These are phyloP conservation scores for Drosophila eohydei DNA, from an alignment of 2,888 invertebrate species.

Conservation along the genomic window DNA sequence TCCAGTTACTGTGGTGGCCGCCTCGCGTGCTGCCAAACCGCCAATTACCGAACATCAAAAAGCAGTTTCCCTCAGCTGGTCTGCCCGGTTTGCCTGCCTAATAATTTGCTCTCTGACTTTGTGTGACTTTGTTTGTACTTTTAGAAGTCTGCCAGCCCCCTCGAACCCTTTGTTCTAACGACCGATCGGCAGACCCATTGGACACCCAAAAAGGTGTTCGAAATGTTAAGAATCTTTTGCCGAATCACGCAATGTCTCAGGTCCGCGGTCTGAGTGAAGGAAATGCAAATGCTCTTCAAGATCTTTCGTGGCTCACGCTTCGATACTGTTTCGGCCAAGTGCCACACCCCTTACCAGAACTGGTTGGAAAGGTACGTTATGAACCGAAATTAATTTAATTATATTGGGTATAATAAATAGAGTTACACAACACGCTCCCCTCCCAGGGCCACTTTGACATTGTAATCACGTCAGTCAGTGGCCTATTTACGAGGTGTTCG, in stretches of 20 bases:
- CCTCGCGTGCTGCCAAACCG: slow-evolving; percentile 80
- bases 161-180: slow-evolving; percentile 21
- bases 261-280: slow-evolving; percentile 32
- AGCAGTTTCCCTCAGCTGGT: slow-evolving; percentile 71
- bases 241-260: slow-evolving; percentile 67
- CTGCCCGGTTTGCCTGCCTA: slow-evolving; percentile 57
- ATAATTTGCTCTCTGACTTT: slow-evolving; percentile 70
- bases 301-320: slow-evolving; percentile 69
- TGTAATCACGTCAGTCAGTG: slow-evolving; percentile 72
- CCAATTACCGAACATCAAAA: slow-evolving; percentile 80
- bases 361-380: slow-evolving; percentile 21
- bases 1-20: slow-evolving; percentile 48
- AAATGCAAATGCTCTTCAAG: slow-evolving; percentile 63
- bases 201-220: slow-evolving; percentile 78
- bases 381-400: slow-evolving; percentile 71
- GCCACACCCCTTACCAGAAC: slow-evolving; percentile 49
- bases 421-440: slow-evolving; percentile 52
- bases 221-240: slow-evolving; percentile 71
- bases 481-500: slow-evolving; percentile 64
- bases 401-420: slow-evolving; percentile 70
- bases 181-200: slow-evolving; percentile 26
- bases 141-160: slow-evolving; percentile 31
- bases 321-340: slow-evolving; percentile 56
- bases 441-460: slow-evolving; percentile 59
- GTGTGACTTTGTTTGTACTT: slow-evolving; percentile 75